Conservation (phyloP, 2,888 invertebrate species). For the Drosophila robusta region DNA sequence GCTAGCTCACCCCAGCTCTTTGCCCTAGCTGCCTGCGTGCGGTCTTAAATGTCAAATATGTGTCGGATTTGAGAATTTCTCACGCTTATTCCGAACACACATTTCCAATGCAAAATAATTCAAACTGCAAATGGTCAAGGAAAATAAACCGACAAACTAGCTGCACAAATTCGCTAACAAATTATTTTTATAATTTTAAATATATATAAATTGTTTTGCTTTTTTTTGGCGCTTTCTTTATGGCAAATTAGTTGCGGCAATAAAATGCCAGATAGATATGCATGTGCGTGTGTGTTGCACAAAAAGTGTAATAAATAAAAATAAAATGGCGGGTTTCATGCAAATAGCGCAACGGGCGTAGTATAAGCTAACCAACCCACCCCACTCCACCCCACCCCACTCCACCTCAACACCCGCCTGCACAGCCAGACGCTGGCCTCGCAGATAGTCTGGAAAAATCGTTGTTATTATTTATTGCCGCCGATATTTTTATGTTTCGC, state of each 20-base stretch:
- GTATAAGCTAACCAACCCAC: slow-evolving; percentile 25
- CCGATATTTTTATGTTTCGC: slow-evolving; percentile 81
- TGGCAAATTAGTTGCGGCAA: slow-evolving; percentile 76
- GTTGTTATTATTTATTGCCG: slow-evolving; percentile 82
- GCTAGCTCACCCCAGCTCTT: too few relatives aligned
- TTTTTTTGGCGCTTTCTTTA: slow-evolving; percentile 64
- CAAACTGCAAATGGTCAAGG: slow-evolving; percentile 13
- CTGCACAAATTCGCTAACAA: slow-evolving; percentile 61
- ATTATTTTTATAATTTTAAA: slow-evolving; percentile 51
- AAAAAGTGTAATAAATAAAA: slow-evolving; percentile 66
- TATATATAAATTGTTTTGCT: slow-evolving; percentile 7
- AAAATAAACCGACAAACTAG: slow-evolving; percentile 39
- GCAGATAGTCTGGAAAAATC: slow-evolving; percentile 79
- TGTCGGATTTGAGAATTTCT: slow-evolving; percentile 61
- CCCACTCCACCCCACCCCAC: slow-evolving; percentile 2
- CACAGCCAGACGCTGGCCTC: slow-evolving; percentile 42
- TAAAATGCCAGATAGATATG: slow-evolving; percentile 59
- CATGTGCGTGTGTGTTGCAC: slow-evolving; percentile 26
- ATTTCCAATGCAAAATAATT: slow-evolving; percentile 64
- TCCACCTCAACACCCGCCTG: not conserved
- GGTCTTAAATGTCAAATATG: slow-evolving; percentile 61
- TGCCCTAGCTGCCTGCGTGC: slow-evolving; percentile 40
- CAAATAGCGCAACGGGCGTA: slow-evolving; percentile 68
- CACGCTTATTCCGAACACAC: slow-evolving; percentile 59
- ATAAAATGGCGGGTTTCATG: slow-evolving; percentile 55